Evolutionary conservation across 2,797 vertebrate genomes (phyloP), one percentile per base, ranked within the genome.

Genomic region (Phaenicophaeus curvirostris): DNA sequence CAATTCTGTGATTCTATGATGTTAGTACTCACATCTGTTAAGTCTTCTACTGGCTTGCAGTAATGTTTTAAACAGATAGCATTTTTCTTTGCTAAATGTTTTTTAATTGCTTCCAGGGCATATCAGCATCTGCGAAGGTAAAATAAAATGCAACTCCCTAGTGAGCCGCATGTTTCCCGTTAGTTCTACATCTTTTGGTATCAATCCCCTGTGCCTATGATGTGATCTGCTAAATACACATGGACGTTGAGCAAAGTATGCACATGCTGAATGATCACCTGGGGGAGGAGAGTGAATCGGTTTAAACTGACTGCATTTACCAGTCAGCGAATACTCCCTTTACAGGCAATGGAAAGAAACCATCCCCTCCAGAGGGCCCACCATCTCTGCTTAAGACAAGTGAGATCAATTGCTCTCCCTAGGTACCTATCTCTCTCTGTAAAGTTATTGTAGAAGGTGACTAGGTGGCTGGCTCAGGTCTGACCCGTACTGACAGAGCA

Each of bases 51-150:
- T 67, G 61, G 33, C 87, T 89, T 86, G 58, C 66, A 88, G 46
- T 75, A 19, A 46, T 74, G 21, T 65, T 83, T 91, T 84, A 81
- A 95, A 90, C 50, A 95, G 90, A 95, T 46, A 42, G 3, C n/a
- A 19, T 18, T 94, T 89, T 80, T 80, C 28, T 89, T 72, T 62
- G 33, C 46, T 86, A 61, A 74, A 54, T 77, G 24, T 27, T 92
- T n/a, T 91, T 93, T 75, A 91, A 87, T 89, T 87, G 53, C 83
- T 93, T 85, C 21, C 39, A 91, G 57, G 53, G 35, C 31, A 84
- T 90, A 88, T 91, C 67, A 76, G 28, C 53, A 82, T 94, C 71
- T 93, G 77, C 86, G 80, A 76, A 85, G 57, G 84, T 85, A 82
- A 87, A 95, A 85, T 90, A 58, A 46, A 46, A 57, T 90, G 79